Base-by-base conservation (phyloP, 2,113 vertebrate species). In the Amphiprion percula region DNA sequence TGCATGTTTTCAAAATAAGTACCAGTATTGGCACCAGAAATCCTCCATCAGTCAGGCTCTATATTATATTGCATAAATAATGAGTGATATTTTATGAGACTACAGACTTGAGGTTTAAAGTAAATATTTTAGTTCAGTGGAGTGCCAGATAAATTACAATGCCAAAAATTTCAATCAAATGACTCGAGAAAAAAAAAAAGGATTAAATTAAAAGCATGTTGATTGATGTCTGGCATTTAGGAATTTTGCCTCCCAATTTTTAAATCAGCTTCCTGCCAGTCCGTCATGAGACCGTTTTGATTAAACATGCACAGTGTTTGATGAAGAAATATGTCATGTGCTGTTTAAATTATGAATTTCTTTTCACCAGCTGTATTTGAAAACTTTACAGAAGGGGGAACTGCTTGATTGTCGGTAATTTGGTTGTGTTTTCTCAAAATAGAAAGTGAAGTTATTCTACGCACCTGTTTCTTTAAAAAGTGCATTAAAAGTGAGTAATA, bases 161-260 rank as follows among this genome's bases (percentile, higher is more conserved):
- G 17, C 15, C 17, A 49, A 10, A 49, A 39, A 14, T 0, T 33
- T 17, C 4, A 39, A 41, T 72, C 21, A 61, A 46, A 41, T 50
- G 10, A 63, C 9, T 37, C 33, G 33, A 37, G 33, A 5, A 6
- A 30, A 30, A 30, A 30, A 30, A 30, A 30, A 4, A 4, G 4
- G 4, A 5, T 80, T 11, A 10, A 8, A 28, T 50, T 67, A 21
- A 23, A 66, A 59, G 44, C 19, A 5, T 23, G 10, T 39, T 70
- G 71, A 86, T 65, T 68, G 74, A 86, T 72, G 44, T 46, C 12
- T 68, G 74, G 4, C 60, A 30, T 71, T 75, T 66, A 4, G 44
- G 37, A 49, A 52, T 53, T 59, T 17, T 54, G 17, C 30, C 30
- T 30, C 30, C 30, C n/a, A 4, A 66, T 19, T 76, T 74, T 64